phyloP scores from a whole-genome alignment of 30 jellyfish, hydroid and myxozoan genomes.

The Sanderia malayensis region DNA sequence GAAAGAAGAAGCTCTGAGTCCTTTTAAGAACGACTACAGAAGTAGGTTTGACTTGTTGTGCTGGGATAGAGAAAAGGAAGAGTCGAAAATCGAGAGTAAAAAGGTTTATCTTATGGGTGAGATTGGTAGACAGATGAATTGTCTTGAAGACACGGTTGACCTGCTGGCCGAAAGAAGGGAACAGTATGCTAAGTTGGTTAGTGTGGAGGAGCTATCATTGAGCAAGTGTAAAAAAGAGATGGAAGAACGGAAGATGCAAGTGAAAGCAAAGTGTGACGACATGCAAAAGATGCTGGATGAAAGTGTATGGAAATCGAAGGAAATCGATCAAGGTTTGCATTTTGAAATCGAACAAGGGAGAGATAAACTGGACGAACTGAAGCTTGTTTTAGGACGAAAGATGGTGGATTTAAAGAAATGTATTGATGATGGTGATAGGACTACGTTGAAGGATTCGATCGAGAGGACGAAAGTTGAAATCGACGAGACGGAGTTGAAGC shows the following conservation, averaged over 20 bases:
- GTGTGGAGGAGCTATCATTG: conserved; percentile 49
- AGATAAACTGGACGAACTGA: conserved; percentile 53
- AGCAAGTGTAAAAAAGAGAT: conserved; percentile 31
- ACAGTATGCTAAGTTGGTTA: conserved; percentile 40
- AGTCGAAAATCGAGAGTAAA: conserved; percentile 37
- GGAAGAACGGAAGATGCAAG: conserved; percentile 42
- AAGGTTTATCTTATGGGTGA: conserved; percentile 51
- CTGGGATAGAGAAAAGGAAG: conserved; percentile 77
- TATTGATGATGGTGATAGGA: conserved; percentile 27
- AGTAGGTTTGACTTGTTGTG: conserved; percentile 72
- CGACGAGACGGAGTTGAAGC: conserved; percentile 36
- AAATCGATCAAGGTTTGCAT: conserved; percentile 22
- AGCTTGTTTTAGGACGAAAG: conserved; percentile 48
- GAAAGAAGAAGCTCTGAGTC: conserved; percentile 65
- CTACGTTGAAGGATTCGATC: conserved; percentile 17
- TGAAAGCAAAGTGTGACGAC: conserved; percentile 32
- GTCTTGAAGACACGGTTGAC: conserved; percentile 51
- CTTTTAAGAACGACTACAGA: conserved; percentile 51
- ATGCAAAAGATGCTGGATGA: conserved; percentile 36
- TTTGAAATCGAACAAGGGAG: conserved; percentile 48
- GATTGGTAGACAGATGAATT: conserved; percentile 26
- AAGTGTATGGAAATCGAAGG: conserved; percentile 45
- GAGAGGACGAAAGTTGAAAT: conserved; percentile 37
- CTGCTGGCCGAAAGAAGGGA: conserved; percentile 43
- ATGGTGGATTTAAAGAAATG: conserved; percentile 47